These are phyloP conservation scores for Nothoprocta pentlandii DNA, from an alignment of 2,113 vertebrate species.

Conservation along the genomic window DNA sequence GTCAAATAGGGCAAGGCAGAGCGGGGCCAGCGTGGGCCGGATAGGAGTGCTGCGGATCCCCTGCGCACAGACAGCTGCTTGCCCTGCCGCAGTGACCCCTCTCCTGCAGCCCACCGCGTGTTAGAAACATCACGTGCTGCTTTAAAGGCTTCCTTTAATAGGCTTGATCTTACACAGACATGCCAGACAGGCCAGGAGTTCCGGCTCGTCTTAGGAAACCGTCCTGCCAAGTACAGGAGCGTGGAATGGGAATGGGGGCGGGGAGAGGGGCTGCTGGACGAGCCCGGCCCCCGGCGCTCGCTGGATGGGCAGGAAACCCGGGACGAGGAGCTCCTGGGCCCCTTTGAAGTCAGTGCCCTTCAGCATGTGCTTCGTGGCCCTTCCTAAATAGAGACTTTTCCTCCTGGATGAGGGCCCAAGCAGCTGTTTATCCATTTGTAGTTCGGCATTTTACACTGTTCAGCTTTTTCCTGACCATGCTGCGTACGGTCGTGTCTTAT, in stretches of 20 bases:
- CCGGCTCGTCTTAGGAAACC: slow-evolving; percentile 63
- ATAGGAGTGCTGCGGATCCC: not conserved
- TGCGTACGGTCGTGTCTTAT: slow-evolving; percentile 10
- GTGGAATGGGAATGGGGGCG: slow-evolving; percentile 28
- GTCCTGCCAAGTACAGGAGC: slow-evolving; percentile 29
- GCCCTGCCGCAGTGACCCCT: accelerated
- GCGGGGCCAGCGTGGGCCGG: accelerated
- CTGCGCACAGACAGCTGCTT: not conserved
- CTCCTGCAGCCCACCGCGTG: not conserved
- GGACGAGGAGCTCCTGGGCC: slow-evolving; percentile 46
- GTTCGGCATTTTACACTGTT: slow-evolving; percentile 57
- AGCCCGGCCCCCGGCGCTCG: too few relatives aligned
- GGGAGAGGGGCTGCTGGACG: not conserved
- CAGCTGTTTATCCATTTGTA: slow-evolving; percentile 66
- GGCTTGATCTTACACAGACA: slow-evolving; percentile 44
- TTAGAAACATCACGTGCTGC: not conserved
- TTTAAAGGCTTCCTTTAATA: slow-evolving; percentile 32
- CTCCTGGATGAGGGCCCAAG: slow-evolving; percentile 62
- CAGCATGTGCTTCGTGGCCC: slow-evolving; percentile 47
- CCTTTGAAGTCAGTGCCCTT: slow-evolving; percentile 60
- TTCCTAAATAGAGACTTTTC: slow-evolving; percentile 68
- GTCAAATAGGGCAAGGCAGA: not conserved
- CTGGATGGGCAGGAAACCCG: slow-evolving; percentile 11
- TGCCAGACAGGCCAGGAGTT: slow-evolving; percentile 54
- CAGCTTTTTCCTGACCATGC: slow-evolving; percentile 45